Evolutionary conservation across 2,113 vertebrate genomes (phyloP), one percentile per base, ranked within the genome.

Genomic region (Nothocercus julius): DNA sequence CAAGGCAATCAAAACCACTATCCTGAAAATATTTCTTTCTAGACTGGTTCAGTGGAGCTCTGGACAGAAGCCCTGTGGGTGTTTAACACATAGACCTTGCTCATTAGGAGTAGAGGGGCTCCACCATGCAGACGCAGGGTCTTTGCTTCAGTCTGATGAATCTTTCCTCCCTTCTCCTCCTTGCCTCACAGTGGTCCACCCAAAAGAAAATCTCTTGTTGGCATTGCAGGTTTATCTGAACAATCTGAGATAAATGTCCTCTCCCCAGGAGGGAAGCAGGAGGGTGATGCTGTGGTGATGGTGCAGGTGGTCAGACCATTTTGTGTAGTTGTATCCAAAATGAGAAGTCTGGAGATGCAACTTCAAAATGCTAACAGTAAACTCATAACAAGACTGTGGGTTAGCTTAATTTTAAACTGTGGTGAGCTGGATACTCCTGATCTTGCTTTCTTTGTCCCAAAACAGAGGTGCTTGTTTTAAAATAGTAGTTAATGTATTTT

Each of bases 401-500:
- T 47, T 11, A 11, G 30, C 25, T 79, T 85, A 19, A 51, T 58
- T 87, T 92, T 62, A 54, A 80, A 9, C 68, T 85, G 7, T 11
- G 7, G 12, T 20, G 51, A 12, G 11, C 28, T 79, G 70, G 40
- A 32, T 11, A 21, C 40, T 83, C 19, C n/a, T 91, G 75, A 68
- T 38, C 13, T 92, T 15, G 77, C 4, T 86, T 85, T 10, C 38
- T n/a, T 3, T 74, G 21, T 70, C 74, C 51, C 70, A 53, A 93
- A 78, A 24, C 61, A 88, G 54, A 82, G 80, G 36, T 8, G 21
- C n/a, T 67, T 74, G 20, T 25, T 74, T 94, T 90, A 64, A 79
- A 94, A 61, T 30, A 58, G 69, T 5, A 27, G 25, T 38, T 82
- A 44, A 82, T 53, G 42, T 89, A 9, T 69, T 84, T 75, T 93